Percentiles rank a stretch among this genome's conserved stretches.
Conservation (phyloP, 2,113 vertebrate genomes). For the Xerus inauris region DNA sequence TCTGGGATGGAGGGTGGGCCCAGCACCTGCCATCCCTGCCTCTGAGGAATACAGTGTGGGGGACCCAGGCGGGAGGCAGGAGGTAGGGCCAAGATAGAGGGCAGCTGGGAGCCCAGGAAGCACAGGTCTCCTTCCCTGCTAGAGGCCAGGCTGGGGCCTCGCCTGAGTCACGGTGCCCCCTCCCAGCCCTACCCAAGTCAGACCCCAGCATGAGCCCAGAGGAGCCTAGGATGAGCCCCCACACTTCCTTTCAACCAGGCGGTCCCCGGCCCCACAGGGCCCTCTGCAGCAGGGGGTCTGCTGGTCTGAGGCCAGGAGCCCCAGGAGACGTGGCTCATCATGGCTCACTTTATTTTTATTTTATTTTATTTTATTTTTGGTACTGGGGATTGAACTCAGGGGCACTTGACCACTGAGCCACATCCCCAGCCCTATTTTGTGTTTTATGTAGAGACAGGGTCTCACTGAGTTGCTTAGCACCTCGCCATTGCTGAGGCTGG, state of each 20-base stretch:
- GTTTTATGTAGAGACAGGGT: no score
- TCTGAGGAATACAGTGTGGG: rapidly evolving
- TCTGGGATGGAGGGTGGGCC: background rate
- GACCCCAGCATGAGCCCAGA: background rate
- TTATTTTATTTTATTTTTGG: no score
- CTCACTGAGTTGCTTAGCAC: no score
- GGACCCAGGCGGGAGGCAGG: background rate
- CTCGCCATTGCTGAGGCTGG: no score
- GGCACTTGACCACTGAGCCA: no score
- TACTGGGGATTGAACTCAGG: no score
- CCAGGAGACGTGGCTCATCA: no score
- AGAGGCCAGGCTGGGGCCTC: background rate
- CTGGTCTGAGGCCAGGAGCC: background rate
- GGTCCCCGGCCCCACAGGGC: no score
- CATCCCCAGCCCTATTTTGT: no score
- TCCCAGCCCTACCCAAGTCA: no score
- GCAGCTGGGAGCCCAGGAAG: no score
- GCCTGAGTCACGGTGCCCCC: background rate
- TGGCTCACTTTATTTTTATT: background rate
- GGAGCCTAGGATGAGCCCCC: background rate
- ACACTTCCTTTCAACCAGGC: background rate
- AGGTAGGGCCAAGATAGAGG: background rate
- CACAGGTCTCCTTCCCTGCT: background rate
- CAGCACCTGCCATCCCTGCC: background rate
- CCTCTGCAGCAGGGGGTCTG: background rate